A percentile compares a stretch with the other conserved stretches of the same genome.
Evolutionary conservation across 2,888 invertebrate species (phyloP).

Genomic region (Xestia c-nigrum): DNA sequence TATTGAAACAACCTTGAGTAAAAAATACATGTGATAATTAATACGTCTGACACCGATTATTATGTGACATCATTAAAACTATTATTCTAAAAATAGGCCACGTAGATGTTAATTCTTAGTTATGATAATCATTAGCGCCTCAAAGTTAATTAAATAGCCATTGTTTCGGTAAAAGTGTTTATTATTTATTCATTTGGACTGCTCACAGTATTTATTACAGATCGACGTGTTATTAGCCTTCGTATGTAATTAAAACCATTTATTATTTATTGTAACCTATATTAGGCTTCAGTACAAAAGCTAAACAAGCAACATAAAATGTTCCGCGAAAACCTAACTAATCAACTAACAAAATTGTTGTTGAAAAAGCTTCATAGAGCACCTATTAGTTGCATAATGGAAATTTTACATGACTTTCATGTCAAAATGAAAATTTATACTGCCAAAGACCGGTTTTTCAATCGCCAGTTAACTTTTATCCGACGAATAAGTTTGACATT

Average conservation of each 20-base stretch:
- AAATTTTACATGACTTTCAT: background rate
- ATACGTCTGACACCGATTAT: background rate
- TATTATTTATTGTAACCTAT: slow-evolving; percentile 55
- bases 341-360: slow-evolving; percentile 21
- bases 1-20: background rate
- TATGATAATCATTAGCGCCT: slow-evolving; percentile 14
- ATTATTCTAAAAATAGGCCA: background rate
- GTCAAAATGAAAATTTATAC: background rate
- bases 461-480: no score
- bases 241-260: slow-evolving; percentile 51
- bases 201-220: slow-evolving; percentile 38
- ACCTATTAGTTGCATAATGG: slow-evolving; percentile 8
- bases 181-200: slow-evolving; percentile 31
- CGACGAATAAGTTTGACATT: no score
- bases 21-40: background rate
- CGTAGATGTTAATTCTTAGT: background rate
- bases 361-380: slow-evolving; percentile 17
- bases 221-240: slow-evolving; percentile 40
- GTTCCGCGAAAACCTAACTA: slow-evolving; percentile 27
- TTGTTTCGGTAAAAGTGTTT: slow-evolving; percentile 10
- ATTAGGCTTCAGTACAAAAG: slow-evolving; percentile 32
- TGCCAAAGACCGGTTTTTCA: no score
- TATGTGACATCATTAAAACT: slow-evolving; percentile 15
- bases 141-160: slow-evolving; percentile 6
- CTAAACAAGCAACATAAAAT: slow-evolving; percentile 29